Conservation (phyloP, 2,797 vertebrate species). For the Balearica regulorum region DNA sequence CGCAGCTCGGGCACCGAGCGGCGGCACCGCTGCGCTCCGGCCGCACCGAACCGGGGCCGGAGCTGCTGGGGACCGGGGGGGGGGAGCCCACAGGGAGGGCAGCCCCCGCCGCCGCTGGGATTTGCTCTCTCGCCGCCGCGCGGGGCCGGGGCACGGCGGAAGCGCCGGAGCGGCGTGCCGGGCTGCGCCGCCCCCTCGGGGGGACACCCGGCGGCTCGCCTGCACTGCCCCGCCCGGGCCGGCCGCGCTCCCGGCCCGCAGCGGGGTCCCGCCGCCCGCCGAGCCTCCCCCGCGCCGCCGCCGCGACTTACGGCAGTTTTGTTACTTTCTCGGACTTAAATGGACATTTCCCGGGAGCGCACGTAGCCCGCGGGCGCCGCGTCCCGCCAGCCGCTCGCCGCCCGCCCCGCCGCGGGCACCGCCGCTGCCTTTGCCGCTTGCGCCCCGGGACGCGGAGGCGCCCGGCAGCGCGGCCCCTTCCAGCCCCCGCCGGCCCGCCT, state of each 20-base stretch:
- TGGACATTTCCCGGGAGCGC: constrained; percentile 30
- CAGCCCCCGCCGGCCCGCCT: not conserved
- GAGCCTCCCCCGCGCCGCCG: not conserved
- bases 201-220: not conserved
- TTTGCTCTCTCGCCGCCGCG: not conserved
- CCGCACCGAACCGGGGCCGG: not conserved
- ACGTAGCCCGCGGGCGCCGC: not conserved
- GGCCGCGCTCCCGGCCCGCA: not conserved
- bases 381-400: not conserved
- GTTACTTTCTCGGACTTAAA: constrained; percentile 55
- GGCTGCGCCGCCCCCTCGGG: not conserved
- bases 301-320: not conserved
- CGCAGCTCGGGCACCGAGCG: not conserved
- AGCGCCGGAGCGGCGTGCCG: not conserved
- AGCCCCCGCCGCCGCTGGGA: not conserved
- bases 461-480: not conserved
- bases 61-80: not conserved
- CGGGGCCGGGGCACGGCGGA: not conserved
- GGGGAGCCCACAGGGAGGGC: not conserved
- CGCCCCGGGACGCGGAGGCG: not conserved
- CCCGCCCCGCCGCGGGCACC: not conserved
- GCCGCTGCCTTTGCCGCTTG: not conserved
- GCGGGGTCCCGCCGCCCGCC: not conserved
- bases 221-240: not conserved
- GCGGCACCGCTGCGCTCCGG: constrained; percentile 3